Evolutionary conservation across 2,888 invertebrate genomes (phyloP).

Genomic region (Cephus sareptanus): DNA sequence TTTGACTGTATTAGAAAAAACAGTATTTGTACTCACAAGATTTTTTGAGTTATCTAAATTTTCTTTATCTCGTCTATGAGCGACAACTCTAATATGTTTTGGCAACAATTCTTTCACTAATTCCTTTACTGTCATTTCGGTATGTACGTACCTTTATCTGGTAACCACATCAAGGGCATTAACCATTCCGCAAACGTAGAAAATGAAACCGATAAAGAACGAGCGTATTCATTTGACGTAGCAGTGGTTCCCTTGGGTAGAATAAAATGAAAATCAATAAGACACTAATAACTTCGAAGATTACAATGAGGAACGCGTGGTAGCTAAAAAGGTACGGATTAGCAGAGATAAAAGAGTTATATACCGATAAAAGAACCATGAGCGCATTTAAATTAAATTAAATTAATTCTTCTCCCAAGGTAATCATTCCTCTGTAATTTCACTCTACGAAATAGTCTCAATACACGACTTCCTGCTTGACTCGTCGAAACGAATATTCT

Average conservation of each 20-base stretch:
- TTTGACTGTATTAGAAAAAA: neutral
- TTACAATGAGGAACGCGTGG: neutral
- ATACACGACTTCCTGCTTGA: no score
- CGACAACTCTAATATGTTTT: neutral
- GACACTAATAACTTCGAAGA: neutral
- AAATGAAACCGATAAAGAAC: neutral
- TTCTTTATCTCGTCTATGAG: neutral
- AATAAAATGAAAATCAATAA: neutral
- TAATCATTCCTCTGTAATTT: neutral
- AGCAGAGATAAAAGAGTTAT: neutral
- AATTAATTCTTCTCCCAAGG: neutral
- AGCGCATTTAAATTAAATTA: neutral
- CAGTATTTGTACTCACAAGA: neutral
- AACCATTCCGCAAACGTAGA: neutral
- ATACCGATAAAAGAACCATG: no score
- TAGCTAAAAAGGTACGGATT: neutral
- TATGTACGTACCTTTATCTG: neutral
- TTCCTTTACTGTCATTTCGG: neutral
- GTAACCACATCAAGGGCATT: neutral
- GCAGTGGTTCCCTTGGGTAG: neutral
- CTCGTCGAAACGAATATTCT: neutral
- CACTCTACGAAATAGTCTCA: neutral
- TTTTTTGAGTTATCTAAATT: neutral
- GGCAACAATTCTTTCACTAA: neutral
- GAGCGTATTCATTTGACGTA: neutral